Conservation (phyloP, 2,797 vertebrate species). For the Molossus molossus region DNA sequence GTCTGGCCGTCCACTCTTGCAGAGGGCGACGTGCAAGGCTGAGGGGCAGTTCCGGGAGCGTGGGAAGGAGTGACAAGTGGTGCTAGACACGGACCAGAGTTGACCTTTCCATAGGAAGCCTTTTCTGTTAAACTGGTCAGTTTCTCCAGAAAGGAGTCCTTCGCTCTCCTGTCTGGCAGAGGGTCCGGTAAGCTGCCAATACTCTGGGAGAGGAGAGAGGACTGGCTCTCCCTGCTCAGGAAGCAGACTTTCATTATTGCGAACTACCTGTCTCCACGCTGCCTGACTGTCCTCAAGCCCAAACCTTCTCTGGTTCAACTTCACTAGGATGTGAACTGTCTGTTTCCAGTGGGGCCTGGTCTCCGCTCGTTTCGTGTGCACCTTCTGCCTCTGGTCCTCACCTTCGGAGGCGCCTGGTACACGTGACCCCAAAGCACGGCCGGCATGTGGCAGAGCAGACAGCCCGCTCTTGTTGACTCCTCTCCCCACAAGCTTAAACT, state of each 20-base stretch:
- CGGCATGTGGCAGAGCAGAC: not conserved
- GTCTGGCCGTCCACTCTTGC: not conserved
- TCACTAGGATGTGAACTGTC: not conserved
- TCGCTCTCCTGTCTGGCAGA: not conserved
- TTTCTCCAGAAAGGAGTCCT: not conserved
- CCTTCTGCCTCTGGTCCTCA: not conserved
- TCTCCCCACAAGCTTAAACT: not conserved
- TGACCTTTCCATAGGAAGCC: not conserved
- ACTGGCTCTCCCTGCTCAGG: not conserved
- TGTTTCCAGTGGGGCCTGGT: not conserved
- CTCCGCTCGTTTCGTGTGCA: not conserved
- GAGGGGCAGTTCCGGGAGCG: not conserved
- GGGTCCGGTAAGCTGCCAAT: not conserved
- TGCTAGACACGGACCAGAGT: not conserved
- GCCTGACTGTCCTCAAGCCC: not conserved
- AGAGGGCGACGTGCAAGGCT: not conserved
- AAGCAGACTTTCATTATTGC: not conserved
- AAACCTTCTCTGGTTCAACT: not conserved
- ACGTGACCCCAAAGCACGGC: not conserved
- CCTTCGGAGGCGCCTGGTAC: not conserved
- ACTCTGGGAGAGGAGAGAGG: not conserved
- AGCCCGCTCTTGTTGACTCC: not conserved
- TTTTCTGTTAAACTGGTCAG: not conserved
- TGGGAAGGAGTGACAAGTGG: not conserved
- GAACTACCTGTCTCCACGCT: not conserved